Base-by-base conservation (phyloP, 1,140 invertebrate genomes). In the Bombus haemorrhoidalis region DNA sequence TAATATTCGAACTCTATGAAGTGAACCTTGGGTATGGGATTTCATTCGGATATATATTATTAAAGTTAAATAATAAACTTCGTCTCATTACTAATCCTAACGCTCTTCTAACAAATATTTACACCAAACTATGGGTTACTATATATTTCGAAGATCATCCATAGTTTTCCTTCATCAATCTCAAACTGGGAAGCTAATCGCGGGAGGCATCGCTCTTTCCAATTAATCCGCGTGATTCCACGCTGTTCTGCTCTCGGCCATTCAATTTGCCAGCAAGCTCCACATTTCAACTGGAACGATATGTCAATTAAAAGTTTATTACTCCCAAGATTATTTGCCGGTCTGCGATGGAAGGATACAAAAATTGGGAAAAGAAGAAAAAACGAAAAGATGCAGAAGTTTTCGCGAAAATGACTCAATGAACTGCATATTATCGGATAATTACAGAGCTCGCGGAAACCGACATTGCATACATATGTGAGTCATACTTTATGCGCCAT, bases 241-340 rank as follows among this genome's bases (percentile, higher is more conserved):
- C 53, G 37, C 3, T 22, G 18, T 53, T 53, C 18, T 53, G 18
- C 80, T 53, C 22, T 37, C 47, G 0, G 6, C 28, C 10, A 34
- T 62, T 57, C 53, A 74, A 81, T 62, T 73, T 62, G 9, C 57
- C 59, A 9, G 3, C 12, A 32, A 34, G n/a, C 22, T 28, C 6
- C 25, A 25, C 41, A 43, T n/a, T 64, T 75, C 71, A n/a, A 18
- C 12, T 15, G 25, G 43, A 12, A 25, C n/a, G 57, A n/a, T 72
- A 32, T 39, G 72, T 82, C 72, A 82, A 82, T 82, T 75, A 82
- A 66, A 75, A 82, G 72, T 75, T 82, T 82, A 82, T 82, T 75
- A 82, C 39, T 82, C 72, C 34, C 12, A 32, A 25, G 32, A 64
- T 62, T 74, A 74, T 74, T 82, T 71, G 25, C 5, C n/a, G 28